phyloP scores from a whole-genome alignment of 2,797 vertebrate genomes.

The Adelosebastes latens region DNA sequence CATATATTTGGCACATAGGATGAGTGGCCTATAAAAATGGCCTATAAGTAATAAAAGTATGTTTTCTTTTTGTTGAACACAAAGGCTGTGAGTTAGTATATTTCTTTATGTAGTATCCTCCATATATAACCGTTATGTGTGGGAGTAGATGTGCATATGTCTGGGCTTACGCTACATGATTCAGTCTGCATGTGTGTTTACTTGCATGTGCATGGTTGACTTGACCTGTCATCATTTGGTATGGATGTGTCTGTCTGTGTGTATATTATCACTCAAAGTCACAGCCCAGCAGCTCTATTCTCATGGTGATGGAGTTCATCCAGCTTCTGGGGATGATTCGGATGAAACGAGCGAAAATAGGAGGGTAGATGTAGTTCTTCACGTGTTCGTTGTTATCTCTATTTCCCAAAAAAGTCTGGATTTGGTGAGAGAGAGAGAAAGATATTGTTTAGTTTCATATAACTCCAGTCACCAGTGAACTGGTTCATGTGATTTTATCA shows the following conservation, averaged over 20 bases:
- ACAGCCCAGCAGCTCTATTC: slow-evolving; percentile 94
- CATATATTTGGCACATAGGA: not conserved
- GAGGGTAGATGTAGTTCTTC: slow-evolving; percentile 92
- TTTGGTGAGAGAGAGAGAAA: not conserved
- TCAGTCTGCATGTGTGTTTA: not conserved
- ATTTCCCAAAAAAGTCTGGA: slow-evolving; percentile 90
- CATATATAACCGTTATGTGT: not conserved
- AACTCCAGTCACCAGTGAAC: not conserved
- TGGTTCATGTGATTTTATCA: not conserved
- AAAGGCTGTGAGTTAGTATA: not conserved
- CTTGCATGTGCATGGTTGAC: not conserved
- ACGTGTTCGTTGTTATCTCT: slow-evolving; percentile 80
- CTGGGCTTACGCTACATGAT: not conserved
- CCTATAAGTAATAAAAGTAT: not conserved
- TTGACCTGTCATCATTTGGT: not conserved
- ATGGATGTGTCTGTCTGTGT: not conserved
- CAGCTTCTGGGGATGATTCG: slow-evolving; percentile 89
- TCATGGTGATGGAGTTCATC: slow-evolving; percentile 88
- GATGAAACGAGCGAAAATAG: slow-evolving; percentile 92
- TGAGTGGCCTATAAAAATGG: not conserved
- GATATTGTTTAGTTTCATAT: not conserved
- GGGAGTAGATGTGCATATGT: not conserved
- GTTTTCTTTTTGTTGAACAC: not conserved
- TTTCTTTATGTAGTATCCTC: not conserved
- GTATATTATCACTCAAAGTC: slow-evolving; percentile 80